Conservation (phyloP, 1,140 invertebrate species). For the Agraylea sexmaculata region DNA sequence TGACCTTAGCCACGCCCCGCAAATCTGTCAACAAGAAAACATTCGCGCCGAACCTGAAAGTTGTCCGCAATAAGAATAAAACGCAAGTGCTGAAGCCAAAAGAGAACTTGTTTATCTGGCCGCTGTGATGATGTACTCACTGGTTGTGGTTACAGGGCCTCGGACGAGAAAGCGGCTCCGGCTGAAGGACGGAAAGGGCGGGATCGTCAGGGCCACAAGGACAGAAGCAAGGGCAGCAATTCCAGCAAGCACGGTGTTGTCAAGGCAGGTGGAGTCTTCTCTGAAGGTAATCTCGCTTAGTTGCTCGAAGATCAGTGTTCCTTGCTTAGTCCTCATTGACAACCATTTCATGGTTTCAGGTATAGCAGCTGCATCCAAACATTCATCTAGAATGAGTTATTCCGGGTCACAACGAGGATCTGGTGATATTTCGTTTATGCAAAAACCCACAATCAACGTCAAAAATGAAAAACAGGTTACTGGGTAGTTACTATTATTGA, state of each 20-base stretch:
- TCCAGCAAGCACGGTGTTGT: conserved; percentile 32
- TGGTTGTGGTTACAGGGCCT: conserved; percentile 1
- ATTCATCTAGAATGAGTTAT: conserved; percentile 24
- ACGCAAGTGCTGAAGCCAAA: conserved; percentile 28
- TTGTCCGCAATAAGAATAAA: conserved; percentile 36
- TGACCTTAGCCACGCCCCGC: conserved; percentile 33
- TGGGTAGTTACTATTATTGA: not conserved
- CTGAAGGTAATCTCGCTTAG: conserved; percentile 27
- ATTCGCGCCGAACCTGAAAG: conserved; percentile 36
- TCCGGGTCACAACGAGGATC: conserved; percentile 20
- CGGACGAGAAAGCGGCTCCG: not conserved
- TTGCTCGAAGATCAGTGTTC: conserved; percentile 4
- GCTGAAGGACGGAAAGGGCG: conserved; percentile 26
- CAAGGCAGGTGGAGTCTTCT: conserved; percentile 35
- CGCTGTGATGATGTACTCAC: conserved; percentile 1
- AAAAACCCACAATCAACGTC: conserved; percentile 32
- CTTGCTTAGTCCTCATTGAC: not conserved
- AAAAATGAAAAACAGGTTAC: conserved; percentile 33
- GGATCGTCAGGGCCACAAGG: conserved; percentile 23
- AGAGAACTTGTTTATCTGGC: not conserved
- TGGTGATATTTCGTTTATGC: conserved; percentile 19
- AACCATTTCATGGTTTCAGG: conserved; percentile 22
- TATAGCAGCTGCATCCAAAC: conserved; percentile 22
- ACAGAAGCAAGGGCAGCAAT: conserved; percentile 25
- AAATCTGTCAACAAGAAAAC: conserved; percentile 35